Percentiles rank a stretch among this genome's conserved stretches.
phyloP scores from a whole-genome alignment of 2,888 invertebrate species.

The Synergus gifuensis region DNA sequence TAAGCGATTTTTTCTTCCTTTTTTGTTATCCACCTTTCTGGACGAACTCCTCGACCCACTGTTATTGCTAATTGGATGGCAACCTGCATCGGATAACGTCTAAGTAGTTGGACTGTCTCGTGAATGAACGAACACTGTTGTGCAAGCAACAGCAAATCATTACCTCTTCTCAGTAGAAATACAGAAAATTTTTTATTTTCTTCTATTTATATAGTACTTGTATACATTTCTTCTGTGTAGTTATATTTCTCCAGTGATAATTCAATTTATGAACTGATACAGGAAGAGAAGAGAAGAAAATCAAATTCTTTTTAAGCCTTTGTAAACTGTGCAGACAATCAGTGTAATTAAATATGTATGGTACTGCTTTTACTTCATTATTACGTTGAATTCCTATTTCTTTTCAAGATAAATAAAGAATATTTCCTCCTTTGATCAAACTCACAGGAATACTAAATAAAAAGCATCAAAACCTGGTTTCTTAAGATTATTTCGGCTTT shows the following conservation, averaged over 20 bases:
- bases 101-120: constrained; percentile 38
- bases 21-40: constrained; percentile 18
- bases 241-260: not conserved
- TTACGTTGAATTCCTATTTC: not conserved
- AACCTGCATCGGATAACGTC: constrained; percentile 38
- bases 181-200: not conserved
- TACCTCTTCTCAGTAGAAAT: constrained; percentile 4
- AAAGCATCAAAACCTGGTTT: not conserved
- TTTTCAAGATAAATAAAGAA: not conserved
- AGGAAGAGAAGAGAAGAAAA: not conserved
- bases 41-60: constrained; percentile 21
- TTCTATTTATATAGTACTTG: too few species aligned
- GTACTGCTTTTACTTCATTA: not conserved
- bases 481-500: not conserved
- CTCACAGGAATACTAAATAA: not conserved
- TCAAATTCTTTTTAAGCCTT: not conserved
- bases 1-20: constrained; percentile 19
- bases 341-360: not conserved
- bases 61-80: constrained; percentile 43
- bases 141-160: constrained; percentile 12
- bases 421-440: not conserved
- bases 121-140: constrained; percentile 33
- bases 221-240: not conserved
- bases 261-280: not conserved
- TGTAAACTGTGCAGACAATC: not conserved